Conservation (phyloP, 2,113 vertebrate genomes). For the Porphyrio hochstetteri region DNA sequence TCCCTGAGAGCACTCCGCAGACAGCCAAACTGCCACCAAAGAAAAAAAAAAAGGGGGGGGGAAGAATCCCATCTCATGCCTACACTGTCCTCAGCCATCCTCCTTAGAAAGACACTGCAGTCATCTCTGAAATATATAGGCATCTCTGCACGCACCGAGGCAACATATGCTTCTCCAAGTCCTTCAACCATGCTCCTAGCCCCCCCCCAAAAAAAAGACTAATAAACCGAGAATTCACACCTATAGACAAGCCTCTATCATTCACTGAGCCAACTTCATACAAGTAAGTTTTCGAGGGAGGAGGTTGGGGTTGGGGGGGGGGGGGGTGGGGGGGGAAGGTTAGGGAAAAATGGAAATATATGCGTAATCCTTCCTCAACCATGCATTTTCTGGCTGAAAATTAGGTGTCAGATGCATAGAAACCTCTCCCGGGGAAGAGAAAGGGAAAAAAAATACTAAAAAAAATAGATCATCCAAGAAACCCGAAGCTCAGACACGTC, state of each 20-base stretch:
- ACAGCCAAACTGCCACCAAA: neutral
- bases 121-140: neutral
- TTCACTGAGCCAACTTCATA: constrained; percentile 18
- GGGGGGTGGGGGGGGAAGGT: neutral
- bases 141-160: neutral
- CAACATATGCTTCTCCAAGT: neutral
- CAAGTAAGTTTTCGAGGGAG: constrained; percentile 18
- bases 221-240: neutral
- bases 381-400: constrained; percentile 39
- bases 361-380: constrained; percentile 18
- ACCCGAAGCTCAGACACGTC: neutral
- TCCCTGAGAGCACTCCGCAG: neutral
- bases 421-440: neutral
- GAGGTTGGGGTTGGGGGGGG: neutral
- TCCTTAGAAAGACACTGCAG: neutral
- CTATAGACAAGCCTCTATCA: neutral
- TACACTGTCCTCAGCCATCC: neutral
- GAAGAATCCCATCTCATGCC: neutral
- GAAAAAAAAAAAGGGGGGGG: neutral
- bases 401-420: constrained; percentile 15
- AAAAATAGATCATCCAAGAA: neutral
- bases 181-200: neutral
- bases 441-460: neutral
- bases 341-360: constrained; percentile 26
- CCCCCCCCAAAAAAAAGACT: neutral